phyloP scores from a whole-genome alignment of 1,140 invertebrate genomes.

The Hirudo medicinalis region DNA sequence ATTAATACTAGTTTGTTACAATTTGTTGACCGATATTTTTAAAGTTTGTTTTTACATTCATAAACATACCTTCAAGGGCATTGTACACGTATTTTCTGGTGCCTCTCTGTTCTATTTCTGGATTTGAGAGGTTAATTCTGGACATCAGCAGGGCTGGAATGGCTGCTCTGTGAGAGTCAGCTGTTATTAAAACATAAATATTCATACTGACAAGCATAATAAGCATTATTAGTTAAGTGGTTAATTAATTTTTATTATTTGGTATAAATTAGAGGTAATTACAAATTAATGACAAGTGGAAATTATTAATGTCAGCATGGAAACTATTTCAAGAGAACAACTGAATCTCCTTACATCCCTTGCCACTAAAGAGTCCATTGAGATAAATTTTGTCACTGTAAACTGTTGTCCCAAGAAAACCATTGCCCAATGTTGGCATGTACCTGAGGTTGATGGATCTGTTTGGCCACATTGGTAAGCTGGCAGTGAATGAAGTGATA shows the following conservation, averaged over 20 bases:
- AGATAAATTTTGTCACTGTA: conserved; percentile 33
- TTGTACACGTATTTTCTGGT: conserved; percentile 21
- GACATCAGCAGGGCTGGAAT: conserved; percentile 21
- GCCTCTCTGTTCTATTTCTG: conserved; percentile 16
- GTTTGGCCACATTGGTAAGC: conserved; percentile 18
- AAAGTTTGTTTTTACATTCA: not conserved
- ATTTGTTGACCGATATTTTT: not conserved
- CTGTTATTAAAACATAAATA: not conserved
- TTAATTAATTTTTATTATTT: not conserved
- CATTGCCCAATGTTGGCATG: conserved; percentile 35
- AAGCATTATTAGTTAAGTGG: not conserved
- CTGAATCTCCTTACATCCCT: conserved; percentile 24
- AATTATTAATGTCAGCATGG: not conserved
- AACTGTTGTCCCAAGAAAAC: conserved; percentile 32
- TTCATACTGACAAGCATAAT: no score
- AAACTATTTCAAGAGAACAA: not conserved
- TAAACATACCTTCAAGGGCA: conserved; percentile 19
- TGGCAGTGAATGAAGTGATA: not conserved
- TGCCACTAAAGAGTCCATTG: conserved; percentile 37
- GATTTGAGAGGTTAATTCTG: conserved; percentile 13
- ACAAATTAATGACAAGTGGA: not conserved
- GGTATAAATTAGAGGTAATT: not conserved
- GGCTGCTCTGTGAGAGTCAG: conserved; percentile 18
- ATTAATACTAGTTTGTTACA: not conserved
- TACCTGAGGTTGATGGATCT: conserved; percentile 30